A percentile compares a stretch with the other conserved stretches of the same genome.
phyloP scores from a whole-genome alignment of 2,797 vertebrate species.

The Centropyge bicolor region DNA sequence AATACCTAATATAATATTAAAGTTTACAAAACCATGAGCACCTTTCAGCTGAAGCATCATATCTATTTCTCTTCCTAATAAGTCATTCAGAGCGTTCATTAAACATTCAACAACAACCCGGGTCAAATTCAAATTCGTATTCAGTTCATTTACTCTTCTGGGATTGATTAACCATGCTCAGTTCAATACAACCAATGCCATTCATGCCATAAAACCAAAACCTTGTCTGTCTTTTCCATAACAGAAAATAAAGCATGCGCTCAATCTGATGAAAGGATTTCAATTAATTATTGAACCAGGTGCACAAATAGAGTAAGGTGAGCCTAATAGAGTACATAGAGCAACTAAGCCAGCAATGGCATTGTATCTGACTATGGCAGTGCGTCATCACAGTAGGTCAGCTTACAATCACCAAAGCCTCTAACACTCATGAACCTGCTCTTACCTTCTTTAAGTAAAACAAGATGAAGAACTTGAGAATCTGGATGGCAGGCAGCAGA shows the following conservation, averaged over 20 bases:
- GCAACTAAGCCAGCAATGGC: background rate
- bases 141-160: slow-evolving; percentile 34
- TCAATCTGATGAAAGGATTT: slow-evolving; percentile 50
- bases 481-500: slow-evolving; percentile 94
- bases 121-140: slow-evolving; percentile 56
- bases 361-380: slow-evolving; percentile 23
- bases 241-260: slow-evolving; percentile 28
- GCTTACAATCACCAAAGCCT: slow-evolving; percentile 19
- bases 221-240: slow-evolving; percentile 23
- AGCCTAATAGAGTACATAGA: slow-evolving; percentile 33
- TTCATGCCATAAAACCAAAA: slow-evolving; percentile 28
- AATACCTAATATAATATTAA: background rate
- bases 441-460: slow-evolving; percentile 96
- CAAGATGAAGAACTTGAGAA: slow-evolving; percentile 89
- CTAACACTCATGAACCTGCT: background rate
- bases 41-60: background rate
- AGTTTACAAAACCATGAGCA: slow-evolving; percentile 4
- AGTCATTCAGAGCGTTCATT: slow-evolving; percentile 52
- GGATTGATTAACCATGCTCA: slow-evolving; percentile 32
- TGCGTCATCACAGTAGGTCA: slow-evolving; percentile 32
- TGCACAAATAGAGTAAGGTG: slow-evolving; percentile 64
- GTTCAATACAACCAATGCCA: slow-evolving; percentile 8
- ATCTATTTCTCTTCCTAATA: slow-evolving; percentile 21
- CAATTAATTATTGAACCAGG: slow-evolving; percentile 70
- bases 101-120: slow-evolving; percentile 62